Percentiles rank a stretch among this genome's conserved stretches.
Evolutionary conservation across 2,113 vertebrate genomes (phyloP).

Genomic region (Danionella cerebrum): DNA sequence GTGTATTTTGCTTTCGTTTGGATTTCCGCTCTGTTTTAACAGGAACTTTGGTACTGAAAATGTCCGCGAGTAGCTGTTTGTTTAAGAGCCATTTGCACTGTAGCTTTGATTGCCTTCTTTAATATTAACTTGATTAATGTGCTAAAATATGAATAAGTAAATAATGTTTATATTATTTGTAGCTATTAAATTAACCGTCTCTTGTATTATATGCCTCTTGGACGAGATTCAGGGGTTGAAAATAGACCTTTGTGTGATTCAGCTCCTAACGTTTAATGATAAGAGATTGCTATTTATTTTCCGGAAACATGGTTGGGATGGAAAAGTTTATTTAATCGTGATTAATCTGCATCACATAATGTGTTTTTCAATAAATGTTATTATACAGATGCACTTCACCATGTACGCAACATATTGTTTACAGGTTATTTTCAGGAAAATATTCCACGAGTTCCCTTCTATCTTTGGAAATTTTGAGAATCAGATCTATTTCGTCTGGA

Average conservation of each 20-base stretch:
- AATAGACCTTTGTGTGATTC: slow-evolving; percentile 22
- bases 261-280: background rate
- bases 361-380: too few relatives aligned
- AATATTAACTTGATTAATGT: slow-evolving; percentile 30
- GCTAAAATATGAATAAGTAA: slow-evolving; percentile 30
- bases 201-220: slow-evolving; percentile 46
- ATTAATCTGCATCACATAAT: too few relatives aligned
- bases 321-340: too few relatives aligned
- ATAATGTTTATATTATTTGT: slow-evolving; percentile 45
- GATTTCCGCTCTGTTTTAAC: slow-evolving; percentile 14
- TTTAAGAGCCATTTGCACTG: slow-evolving; percentile 39
- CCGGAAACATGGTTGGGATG: too few relatives aligned
- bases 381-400: too few relatives aligned
- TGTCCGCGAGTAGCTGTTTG: slow-evolving; percentile 28
- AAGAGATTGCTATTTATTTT: slow-evolving; percentile 31
- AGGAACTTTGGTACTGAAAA: slow-evolving; percentile 39
- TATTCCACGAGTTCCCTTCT: too few relatives aligned
- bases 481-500: too few relatives aligned
- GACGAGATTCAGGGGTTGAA: slow-evolving; percentile 23
- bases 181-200: slow-evolving; percentile 34
- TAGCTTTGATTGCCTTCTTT: slow-evolving; percentile 32
- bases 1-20: slow-evolving; percentile 18
- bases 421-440: too few relatives aligned
- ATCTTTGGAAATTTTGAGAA: too few relatives aligned
- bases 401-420: too few relatives aligned